Conservation (phyloP, 1,140 invertebrate species). For the Charaxes varanes region DNA sequence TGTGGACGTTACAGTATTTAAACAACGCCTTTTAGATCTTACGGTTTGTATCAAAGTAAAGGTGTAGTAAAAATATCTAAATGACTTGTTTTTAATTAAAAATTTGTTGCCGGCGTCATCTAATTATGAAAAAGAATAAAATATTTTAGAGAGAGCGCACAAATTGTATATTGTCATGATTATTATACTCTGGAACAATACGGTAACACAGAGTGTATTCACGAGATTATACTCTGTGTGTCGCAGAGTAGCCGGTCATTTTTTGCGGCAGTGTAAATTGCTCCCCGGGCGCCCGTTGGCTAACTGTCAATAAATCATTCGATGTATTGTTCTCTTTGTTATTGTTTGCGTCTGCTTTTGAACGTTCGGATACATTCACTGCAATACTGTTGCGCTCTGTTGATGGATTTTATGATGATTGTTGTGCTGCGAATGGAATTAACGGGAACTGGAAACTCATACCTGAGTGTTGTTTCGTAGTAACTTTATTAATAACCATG, state of each 20-base stretch:
- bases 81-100: too few species aligned
- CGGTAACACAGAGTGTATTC: too few species aligned
- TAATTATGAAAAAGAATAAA: too few species aligned
- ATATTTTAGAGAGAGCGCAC: too few species aligned
- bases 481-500: background rate
- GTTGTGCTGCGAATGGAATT: slow-evolving; percentile 3
- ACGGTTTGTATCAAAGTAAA: too few species aligned
- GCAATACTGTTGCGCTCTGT: slow-evolving; percentile 1
- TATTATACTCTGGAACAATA: too few species aligned
- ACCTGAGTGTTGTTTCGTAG: background rate
- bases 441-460: slow-evolving; percentile 3
- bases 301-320: slow-evolving; percentile 49
- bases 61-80: too few species aligned
- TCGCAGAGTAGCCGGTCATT: slow-evolving; percentile 17
- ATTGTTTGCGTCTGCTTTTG: slow-evolving; percentile 16
- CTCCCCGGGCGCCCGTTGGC: slow-evolving; percentile 29
- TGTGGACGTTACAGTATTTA: too few species aligned
- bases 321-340: slow-evolving; percentile 28
- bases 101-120: too few species aligned
- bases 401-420: slow-evolving; percentile 2
- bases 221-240: slow-evolving; percentile 11
- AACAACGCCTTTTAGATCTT: too few species aligned
- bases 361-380: slow-evolving; percentile 13
- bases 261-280: slow-evolving; percentile 44
- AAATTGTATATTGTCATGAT: too few species aligned